A percentile compares a stretch with the other conserved stretches of the same genome.
phyloP scores from a whole-genome alignment of 2,113 vertebrate genomes.

The Cavia porcellus region DNA sequence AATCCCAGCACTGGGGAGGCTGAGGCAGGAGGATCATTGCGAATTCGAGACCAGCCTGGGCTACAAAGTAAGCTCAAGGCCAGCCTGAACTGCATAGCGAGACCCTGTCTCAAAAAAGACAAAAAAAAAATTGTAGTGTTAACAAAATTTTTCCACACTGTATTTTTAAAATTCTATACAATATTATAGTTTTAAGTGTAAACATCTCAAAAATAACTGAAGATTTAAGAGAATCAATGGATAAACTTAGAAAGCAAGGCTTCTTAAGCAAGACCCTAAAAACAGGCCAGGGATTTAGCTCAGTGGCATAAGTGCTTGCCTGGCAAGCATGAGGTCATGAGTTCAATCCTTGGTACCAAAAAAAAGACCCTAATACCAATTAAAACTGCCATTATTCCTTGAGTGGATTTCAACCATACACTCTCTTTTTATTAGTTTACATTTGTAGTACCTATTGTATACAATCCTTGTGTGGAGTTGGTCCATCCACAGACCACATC shows the following conservation, averaged over 20 bases:
- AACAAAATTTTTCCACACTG: neutral
- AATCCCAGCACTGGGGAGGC: no score
- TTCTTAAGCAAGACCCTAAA: conserved; percentile 9
- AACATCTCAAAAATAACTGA: conserved; percentile 13
- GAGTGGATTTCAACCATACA: neutral
- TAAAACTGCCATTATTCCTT: neutral
- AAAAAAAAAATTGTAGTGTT: neutral
- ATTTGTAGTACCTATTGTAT: neutral
- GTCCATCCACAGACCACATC: neutral
- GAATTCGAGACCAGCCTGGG: no score
- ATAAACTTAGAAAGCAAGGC: neutral
- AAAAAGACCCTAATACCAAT: neutral
- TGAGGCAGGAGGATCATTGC: no score
- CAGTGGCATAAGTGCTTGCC: no score
- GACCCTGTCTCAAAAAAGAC: no score
- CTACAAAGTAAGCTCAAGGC: no score
- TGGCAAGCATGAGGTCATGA: no score
- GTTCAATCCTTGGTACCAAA: no score
- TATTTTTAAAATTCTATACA: neutral
- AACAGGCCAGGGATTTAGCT: no score
- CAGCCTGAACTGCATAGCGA: no score
- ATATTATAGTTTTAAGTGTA: conserved; percentile 1
- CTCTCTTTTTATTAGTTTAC: neutral
- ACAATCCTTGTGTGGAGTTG: neutral
- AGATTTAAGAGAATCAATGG: neutral